Evolutionary conservation across 2,888 invertebrate genomes (phyloP).

Genomic region (Tetragnatha montana): DNA sequence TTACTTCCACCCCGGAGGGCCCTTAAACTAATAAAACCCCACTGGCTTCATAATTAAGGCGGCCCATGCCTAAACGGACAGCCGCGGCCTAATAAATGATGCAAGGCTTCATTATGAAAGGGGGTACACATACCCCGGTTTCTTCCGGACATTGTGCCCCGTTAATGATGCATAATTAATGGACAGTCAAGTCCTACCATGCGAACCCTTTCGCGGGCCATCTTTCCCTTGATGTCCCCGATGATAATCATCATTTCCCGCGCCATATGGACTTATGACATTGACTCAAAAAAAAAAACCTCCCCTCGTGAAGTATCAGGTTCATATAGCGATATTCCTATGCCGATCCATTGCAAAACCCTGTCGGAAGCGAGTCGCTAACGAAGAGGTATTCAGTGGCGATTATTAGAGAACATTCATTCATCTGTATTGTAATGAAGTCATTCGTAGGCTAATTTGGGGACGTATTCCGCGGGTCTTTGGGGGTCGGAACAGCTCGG

Average conservation of each 20-base stretch:
- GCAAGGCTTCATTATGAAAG: constrained; percentile 63
- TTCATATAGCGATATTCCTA: background rate
- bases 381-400: background rate
- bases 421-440: background rate
- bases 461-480: background rate
- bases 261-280: constrained; percentile 4
- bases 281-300: background rate
- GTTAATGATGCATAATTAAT: constrained; percentile 71
- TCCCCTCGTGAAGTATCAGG: background rate
- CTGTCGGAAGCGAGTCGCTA: background rate
- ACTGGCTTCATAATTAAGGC: constrained; percentile 65
- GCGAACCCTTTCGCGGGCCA: background rate
- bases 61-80: constrained; percentile 51
- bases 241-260: constrained; percentile 65
- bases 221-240: constrained; percentile 18
- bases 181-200: constrained; percentile 51
- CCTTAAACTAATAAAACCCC: constrained; percentile 66
- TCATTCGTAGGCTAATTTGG: background rate
- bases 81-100: constrained; percentile 65
- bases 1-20: constrained; percentile 39
- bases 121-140: constrained; percentile 41
- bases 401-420: background rate
- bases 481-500: background rate
- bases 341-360: background rate
- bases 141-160: constrained; percentile 65